These are phyloP conservation scores for Gallinago jamesoni DNA, from an alignment of 2,113 vertebrate species.

Conservation along the genomic window DNA sequence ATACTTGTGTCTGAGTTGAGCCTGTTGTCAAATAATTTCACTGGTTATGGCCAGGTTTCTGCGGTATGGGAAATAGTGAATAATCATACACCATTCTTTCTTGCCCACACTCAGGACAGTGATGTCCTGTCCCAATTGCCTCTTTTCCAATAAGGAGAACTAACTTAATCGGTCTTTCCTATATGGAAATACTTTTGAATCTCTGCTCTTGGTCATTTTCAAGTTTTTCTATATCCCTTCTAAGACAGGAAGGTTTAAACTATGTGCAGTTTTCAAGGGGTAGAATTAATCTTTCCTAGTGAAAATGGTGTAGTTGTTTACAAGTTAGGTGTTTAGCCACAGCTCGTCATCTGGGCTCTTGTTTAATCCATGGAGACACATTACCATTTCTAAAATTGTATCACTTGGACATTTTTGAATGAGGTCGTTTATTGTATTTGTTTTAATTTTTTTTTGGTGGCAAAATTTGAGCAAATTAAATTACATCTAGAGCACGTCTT, in stretches of 20 bases:
- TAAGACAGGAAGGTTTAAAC: neutral
- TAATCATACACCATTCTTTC: neutral
- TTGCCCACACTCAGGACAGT: neutral
- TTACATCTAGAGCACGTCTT: neutral
- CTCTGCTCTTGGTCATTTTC: neutral
- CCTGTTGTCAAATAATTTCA: constrained; percentile 28
- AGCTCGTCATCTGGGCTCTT: neutral
- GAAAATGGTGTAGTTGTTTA: neutral
- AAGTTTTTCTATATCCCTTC: neutral
- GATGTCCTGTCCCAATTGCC: neutral
- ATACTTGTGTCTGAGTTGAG: constrained; percentile 21
- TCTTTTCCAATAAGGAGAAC: neutral
- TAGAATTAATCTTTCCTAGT: neutral
- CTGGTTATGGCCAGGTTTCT: neutral
- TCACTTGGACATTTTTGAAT: neutral
- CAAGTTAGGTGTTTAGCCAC: neutral
- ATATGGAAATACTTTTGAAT: neutral
- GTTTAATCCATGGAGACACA: neutral
- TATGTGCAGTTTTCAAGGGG: neutral
- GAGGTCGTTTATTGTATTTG: neutral
- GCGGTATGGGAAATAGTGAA: neutral
- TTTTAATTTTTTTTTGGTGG: neutral
- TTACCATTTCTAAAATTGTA: neutral
- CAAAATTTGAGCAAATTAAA: neutral
- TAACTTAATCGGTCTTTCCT: neutral